Evolutionary conservation across 2,113 vertebrate species (phyloP).

Genomic region (Ptilorrhoa leucosticta): DNA sequence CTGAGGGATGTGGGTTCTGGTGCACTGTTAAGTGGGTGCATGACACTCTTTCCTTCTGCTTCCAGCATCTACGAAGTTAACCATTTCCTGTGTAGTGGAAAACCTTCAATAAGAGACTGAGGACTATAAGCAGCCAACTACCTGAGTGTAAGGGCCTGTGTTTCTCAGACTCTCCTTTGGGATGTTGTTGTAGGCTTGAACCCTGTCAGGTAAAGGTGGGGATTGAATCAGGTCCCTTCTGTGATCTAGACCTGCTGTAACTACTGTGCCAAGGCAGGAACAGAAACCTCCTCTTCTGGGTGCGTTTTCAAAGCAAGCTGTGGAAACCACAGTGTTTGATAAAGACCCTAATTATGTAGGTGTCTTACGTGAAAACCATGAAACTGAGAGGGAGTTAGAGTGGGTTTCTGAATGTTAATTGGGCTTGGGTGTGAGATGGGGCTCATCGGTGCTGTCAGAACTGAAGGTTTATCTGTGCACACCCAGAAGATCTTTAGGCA

Average conservation of each 20-base stretch:
- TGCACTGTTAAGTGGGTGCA: background rate
- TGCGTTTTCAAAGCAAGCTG: slow-evolving; percentile 4
- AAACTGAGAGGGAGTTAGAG: slow-evolving; percentile 10
- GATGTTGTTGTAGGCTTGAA: background rate
- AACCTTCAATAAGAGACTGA: background rate
- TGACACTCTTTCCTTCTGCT: background rate
- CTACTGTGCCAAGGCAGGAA: background rate
- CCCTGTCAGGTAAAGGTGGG: background rate
- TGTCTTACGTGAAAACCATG: slow-evolving; percentile 21
- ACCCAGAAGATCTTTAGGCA: background rate
- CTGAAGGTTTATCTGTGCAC: background rate
- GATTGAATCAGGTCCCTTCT: background rate
- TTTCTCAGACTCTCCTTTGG: background rate
- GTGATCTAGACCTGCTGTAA: background rate
- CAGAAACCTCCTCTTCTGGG: background rate
- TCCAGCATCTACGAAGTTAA: background rate
- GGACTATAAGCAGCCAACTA: background rate
- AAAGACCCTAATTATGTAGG: background rate
- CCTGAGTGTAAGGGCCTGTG: background rate
- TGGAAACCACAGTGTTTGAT: background rate
- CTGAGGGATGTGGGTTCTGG: background rate
- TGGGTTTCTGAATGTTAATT: slow-evolving; percentile 32
- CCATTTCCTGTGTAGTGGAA: background rate
- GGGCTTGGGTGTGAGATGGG: background rate
- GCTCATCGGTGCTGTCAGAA: background rate